Conservation (phyloP, 92 coral and sea anemone species). For the Anthopleura xanthogrammica region DNA sequence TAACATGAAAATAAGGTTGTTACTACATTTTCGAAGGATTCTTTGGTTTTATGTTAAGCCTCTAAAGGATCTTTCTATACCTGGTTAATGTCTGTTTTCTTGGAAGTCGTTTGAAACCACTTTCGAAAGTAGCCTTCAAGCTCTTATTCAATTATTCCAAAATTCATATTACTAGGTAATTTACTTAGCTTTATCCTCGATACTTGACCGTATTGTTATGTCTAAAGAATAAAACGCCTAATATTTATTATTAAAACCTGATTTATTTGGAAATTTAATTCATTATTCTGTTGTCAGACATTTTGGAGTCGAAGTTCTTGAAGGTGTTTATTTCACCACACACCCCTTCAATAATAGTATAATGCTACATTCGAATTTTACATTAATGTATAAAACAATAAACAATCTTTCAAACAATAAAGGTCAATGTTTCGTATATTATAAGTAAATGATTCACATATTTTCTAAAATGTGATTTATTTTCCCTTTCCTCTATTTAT, state of each 20-base stretch:
- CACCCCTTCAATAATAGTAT: constrained; percentile 1
- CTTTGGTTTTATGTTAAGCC: not conserved
- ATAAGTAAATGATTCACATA: not conserved
- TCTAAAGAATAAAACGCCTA: not conserved
- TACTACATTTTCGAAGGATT: not conserved
- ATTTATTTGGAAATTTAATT: not conserved
- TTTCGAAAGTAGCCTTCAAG: not conserved
- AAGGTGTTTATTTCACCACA: not conserved
- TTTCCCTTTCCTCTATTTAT: not conserved
- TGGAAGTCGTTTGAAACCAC: not conserved
- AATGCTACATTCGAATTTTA: not conserved
- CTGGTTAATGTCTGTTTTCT: not conserved
- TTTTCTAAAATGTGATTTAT: not conserved
- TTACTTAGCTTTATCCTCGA: not conserved
- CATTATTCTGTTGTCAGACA: not conserved
- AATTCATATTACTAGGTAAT: not conserved
- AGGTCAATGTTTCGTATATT: not conserved
- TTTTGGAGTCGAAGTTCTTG: not conserved
- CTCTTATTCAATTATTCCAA: not conserved
- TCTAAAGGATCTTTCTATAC: not conserved
- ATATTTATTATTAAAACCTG: not conserved
- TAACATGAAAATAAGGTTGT: not conserved
- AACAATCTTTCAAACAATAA: not conserved
- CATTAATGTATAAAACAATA: not conserved
- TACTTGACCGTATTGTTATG: not conserved